These are phyloP conservation scores for Peromyscus eremicus DNA, from an alignment of 2,797 vertebrate genomes.

Conservation along the genomic window DNA sequence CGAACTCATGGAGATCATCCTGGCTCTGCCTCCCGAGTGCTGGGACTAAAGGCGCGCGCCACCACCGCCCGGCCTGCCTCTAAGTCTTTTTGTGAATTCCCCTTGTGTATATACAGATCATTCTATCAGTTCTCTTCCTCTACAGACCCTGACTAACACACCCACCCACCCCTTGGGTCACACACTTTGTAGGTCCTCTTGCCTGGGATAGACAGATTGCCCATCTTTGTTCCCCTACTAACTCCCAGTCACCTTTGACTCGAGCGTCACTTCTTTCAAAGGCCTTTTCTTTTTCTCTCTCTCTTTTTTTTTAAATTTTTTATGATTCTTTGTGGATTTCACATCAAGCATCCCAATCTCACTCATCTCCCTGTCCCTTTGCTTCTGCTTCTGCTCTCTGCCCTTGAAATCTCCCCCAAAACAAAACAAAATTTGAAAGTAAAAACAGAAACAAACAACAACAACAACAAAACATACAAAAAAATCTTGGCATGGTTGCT, in stretches of 20 bases:
- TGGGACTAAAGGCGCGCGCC: no score
- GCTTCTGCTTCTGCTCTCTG: no score
- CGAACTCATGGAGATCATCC: no score
- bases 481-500: neutral
- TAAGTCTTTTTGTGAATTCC: no score
- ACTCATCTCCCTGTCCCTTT: neutral
- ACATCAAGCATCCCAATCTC: neutral
- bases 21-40: no score
- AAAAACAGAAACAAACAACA: no score
- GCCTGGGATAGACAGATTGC: neutral
- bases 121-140: neutral
- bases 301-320: neutral
- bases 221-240: neutral
- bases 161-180: neutral
- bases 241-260: neutral
- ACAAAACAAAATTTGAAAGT: no score
- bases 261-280: neutral
- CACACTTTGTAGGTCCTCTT: neutral
- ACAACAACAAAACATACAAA: no score
- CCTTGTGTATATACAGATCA: neutral
- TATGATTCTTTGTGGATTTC: neutral
- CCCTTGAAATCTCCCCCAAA: no score
- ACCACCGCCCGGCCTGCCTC: no score
- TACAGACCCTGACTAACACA: neutral
- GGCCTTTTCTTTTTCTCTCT: neutral